Evolutionary conservation across 2,888 invertebrate genomes (phyloP), one percentile per base, ranked within the genome.

Genomic region (Creontiades dilutus): DNA sequence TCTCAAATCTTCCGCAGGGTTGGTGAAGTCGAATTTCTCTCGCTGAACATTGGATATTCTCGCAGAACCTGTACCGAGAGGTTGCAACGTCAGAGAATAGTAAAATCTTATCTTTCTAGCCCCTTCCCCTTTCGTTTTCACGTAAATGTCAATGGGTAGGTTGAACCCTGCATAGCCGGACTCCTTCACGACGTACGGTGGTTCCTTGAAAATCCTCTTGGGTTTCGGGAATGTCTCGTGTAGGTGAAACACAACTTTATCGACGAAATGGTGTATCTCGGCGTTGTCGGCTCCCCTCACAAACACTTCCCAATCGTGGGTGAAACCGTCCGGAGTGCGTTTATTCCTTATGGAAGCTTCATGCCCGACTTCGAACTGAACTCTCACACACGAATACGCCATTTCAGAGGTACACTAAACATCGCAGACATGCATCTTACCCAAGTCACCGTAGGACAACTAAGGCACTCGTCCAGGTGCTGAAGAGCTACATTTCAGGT

Each of bases 241-340:
- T 88, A 99, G 95, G 80, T 91, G 86, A 82, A 92, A 92, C 0
- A 91, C 91, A 85, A 95, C 94, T 95, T 97, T 98, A 91, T 99
- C 98, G 90, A 99, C 96, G 94, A 97, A 99, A 93, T 97, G 95
- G 92, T 97, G 96, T 92, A 99, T 97, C 93, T 97, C 97, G 92
- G 96, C 96, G 92, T 96, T 96, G 93, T 98, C 97, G 92, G 96
- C 95, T 89, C 98, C 98, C 93, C 97, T 95, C 28, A 99, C 97
- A 94, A 97, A 99, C 88, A 99, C 96, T 93, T 97, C 97, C 99
- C 99, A 99, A 93, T 99, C 99, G 94, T 99, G 99, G 92, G 99
- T 99, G 93, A 97, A 98, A 81, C 98, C 98, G 93, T 98, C 97
- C 28, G 96, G 95, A 16, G 98, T 97, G 92, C 95, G 95, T 93